phyloP scores from a whole-genome alignment of 2,888 invertebrate genomes.

The Ormyrus labotus region DNA sequence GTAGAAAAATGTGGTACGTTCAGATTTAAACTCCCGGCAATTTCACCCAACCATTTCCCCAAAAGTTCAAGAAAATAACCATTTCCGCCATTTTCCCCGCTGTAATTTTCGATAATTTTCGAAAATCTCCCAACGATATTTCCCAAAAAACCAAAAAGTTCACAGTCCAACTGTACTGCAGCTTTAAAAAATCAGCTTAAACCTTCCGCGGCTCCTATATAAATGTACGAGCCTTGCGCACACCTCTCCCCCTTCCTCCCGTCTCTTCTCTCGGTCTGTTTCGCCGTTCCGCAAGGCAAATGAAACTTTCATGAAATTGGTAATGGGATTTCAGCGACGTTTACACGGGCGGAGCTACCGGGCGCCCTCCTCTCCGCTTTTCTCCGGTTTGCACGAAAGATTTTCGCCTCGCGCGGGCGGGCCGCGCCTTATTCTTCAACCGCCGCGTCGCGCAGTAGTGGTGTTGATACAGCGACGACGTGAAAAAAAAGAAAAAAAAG shows the following conservation, averaged over 20 bases:
- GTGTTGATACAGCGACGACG: neutral
- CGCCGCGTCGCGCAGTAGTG: neutral
- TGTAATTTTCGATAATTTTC: no score
- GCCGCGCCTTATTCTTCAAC: no score
- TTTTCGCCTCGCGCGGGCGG: neutral
- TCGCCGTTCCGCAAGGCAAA: constrained; percentile 34
- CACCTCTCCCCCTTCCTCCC: neutral
- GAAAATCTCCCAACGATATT: no score
- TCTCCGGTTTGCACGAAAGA: neutral
- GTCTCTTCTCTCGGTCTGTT: neutral
- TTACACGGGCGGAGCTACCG: constrained; percentile 36
- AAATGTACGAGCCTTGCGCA: neutral
- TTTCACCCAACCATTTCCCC: no score
- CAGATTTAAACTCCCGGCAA: no score
- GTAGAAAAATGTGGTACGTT: no score
- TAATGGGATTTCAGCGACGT: constrained; percentile 45
- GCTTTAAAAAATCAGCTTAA: no score
- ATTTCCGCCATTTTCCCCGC: no score
- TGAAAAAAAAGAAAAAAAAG: neutral
- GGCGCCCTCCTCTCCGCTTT: neutral
- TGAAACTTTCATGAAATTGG: constrained; percentile 51
- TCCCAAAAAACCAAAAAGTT: no score
- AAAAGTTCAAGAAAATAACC: no score
- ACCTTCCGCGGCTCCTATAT: neutral
- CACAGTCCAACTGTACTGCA: no score